These are phyloP conservation scores for Dolichallabes microphthalmus DNA, from an alignment of 2,113 vertebrate species.

Conservation along the genomic window DNA sequence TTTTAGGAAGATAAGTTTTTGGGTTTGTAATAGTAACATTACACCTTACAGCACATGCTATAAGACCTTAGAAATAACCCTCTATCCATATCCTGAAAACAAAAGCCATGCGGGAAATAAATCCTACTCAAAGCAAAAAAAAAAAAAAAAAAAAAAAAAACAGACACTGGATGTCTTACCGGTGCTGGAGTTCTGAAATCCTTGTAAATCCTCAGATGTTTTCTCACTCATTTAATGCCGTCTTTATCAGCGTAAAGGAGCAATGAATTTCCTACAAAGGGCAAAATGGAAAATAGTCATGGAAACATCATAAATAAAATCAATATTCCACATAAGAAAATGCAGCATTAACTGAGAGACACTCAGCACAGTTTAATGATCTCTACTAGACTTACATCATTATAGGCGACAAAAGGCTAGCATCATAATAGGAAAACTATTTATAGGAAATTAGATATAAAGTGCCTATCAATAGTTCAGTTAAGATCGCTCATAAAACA, in stretches of 20 bases:
- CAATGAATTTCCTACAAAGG: conserved; percentile 47
- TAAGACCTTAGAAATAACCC: neutral
- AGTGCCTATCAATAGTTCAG: neutral
- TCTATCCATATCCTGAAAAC: neutral
- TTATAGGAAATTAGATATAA: neutral
- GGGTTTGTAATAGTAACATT: neutral
- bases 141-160: neutral
- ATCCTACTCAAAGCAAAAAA: neutral
- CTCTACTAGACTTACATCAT: neutral
- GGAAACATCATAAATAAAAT: neutral
- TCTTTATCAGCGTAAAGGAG: conserved; percentile 49
- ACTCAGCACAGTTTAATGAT: neutral
- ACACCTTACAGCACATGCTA: neutral
- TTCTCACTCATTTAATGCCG: conserved; percentile 61
- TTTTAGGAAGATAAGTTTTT: neutral
- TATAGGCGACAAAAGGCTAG: neutral
- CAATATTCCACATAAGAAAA: neutral
- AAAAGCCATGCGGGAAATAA: neutral
- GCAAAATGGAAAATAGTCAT: conserved; percentile 10
- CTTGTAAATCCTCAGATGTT: conserved; percentile 43
- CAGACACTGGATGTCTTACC: conserved; percentile 47
- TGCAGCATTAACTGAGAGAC: neutral
- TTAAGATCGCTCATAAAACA: neutral
- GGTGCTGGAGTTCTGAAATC: conserved; percentile 49
- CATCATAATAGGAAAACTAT: neutral